Evolutionary conservation across 2,888 invertebrate species (phyloP).

Genomic region (Diplazon laetatorius): DNA sequence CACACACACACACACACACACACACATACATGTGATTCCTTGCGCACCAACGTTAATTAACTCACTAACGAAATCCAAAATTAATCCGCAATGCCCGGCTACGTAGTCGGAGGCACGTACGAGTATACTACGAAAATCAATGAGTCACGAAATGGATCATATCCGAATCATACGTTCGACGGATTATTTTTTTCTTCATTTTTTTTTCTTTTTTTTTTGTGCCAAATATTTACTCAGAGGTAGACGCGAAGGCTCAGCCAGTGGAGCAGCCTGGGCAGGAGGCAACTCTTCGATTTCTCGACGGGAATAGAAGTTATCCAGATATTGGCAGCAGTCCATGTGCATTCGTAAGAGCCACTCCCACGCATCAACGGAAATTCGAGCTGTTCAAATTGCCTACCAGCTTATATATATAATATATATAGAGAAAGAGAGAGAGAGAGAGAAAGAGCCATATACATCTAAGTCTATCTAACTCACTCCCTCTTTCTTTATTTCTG

Average conservation of each 20-base stretch:
- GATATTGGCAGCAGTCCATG: conserved; percentile 70
- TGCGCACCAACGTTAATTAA: background rate
- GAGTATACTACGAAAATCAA: conserved; percentile 15
- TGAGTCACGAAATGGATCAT: conserved; percentile 6
- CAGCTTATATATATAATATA: too few relatives aligned
- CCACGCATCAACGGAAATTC: conserved; percentile 65
- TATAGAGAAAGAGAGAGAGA: too few relatives aligned
- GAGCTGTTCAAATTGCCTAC: conserved; percentile 43
- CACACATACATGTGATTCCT: background rate
- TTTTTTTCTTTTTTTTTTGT: conserved; percentile 4
- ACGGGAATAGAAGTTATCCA: conserved; percentile 64
- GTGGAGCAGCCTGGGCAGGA: conserved; percentile 11
- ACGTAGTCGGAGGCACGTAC: too few relatives aligned
- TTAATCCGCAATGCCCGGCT: conserved; percentile 1
- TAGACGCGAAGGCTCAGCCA: conserved; percentile 29
- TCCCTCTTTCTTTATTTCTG: conserved; percentile 16
- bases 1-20: too few relatives aligned
- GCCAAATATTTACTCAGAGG: conserved; percentile 41
- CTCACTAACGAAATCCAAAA: background rate
- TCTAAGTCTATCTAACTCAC: conserved; percentile 8
- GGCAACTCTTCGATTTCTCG: conserved; percentile 59
- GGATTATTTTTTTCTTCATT: background rate
- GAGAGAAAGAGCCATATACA: too few relatives aligned
- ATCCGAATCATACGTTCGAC: background rate
- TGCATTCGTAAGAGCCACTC: conserved; percentile 51